A percentile compares a stretch with the other conserved stretches of the same genome.
phyloP scores from a whole-genome alignment of 2,888 invertebrate genomes.

The Drosophila setosimentum region DNA sequence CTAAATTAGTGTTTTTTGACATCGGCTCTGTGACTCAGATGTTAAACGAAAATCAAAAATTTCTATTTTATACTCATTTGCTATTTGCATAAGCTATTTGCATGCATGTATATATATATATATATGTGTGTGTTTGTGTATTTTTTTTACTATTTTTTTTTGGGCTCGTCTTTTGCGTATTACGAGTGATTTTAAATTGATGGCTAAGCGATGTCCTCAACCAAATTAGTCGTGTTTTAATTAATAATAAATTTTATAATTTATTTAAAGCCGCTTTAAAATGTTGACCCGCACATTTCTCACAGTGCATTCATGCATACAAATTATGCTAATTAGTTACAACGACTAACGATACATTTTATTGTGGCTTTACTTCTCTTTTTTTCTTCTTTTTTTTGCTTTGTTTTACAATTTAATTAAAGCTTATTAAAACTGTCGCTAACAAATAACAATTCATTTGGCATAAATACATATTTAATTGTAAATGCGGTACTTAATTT shows the following conservation, averaged over 20 bases:
- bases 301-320: slow-evolving; percentile 59
- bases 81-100: slow-evolving; percentile 22
- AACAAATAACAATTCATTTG: slow-evolving; percentile 26
- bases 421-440: slow-evolving; percentile 68
- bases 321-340: slow-evolving; percentile 75
- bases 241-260: slow-evolving; percentile 60
- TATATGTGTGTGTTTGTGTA: neutral
- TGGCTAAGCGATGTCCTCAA: slow-evolving; percentile 21
- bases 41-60: slow-evolving; percentile 28
- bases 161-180: slow-evolving; percentile 48
- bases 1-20: slow-evolving; percentile 43
- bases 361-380: slow-evolving; percentile 19
- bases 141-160: slow-evolving; percentile 32
- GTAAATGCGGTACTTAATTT: slow-evolving; percentile 56
- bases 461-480: slow-evolving; percentile 60
- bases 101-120: slow-evolving; percentile 19
- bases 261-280: slow-evolving; percentile 67
- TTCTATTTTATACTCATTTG: slow-evolving; percentile 44
- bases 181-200: slow-evolving; percentile 21
- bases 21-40: slow-evolving; percentile 51
- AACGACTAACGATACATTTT: slow-evolving; percentile 44
- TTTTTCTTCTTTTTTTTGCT: slow-evolving; percentile 25
- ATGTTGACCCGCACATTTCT: slow-evolving; percentile 28
- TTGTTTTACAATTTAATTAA: slow-evolving; percentile 65
- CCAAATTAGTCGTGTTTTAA: slow-evolving; percentile 67